Evolutionary conservation across 2,797 vertebrate genomes (phyloP), one percentile per base, ranked within the genome.

Genomic region (Chaenodraco wilsoni): DNA sequence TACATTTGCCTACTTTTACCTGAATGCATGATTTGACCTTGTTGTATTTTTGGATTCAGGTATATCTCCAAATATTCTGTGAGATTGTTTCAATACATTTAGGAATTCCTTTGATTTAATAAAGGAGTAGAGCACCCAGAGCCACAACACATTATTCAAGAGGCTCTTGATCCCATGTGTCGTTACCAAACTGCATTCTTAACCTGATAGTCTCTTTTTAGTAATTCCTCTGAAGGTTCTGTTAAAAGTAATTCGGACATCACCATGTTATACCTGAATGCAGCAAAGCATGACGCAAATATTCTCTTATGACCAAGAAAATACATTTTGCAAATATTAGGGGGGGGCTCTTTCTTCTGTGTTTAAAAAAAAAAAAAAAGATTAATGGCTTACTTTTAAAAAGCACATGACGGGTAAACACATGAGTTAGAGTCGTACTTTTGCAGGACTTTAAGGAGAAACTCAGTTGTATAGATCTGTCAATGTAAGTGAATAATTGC

Each of bases 141-240:
- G 41, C 65, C 33, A 70, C 40, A 65, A 49, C 54, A 69, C 45
- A 57, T 69, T 78, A 52, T 68, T 73, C 54, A 50, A 49, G 8
- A 62, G 33, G 11, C 13, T 41, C 33, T 61, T 84, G 84, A 85
- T 84, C 83, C 48, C 55, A 31, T 69, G 62, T 62, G n/a, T 63
- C 71, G 63, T 82, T 79, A 57, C 65, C 43, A 10, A 68, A 72
- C 69, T 69, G 45, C 59, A 76, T 65, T 84, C 59, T 44, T 73
- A 66, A 62, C 23, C 14, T 69, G n/a, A 11, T 81, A 70, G 16
- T 62, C 23, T 62, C 41, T n/a, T 2, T n/a, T 64, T 66, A 52
- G 10, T 63, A 76, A 43, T 45, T 40, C 49, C 37, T 44, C 31
- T 59, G 4, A 3, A 45, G 44, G 9, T 33, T 74, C 11, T 55